Evolutionary conservation across 2,797 vertebrate species (phyloP), one percentile per base, ranked within the genome.

Genomic region (Pangasius larnaudii): DNA sequence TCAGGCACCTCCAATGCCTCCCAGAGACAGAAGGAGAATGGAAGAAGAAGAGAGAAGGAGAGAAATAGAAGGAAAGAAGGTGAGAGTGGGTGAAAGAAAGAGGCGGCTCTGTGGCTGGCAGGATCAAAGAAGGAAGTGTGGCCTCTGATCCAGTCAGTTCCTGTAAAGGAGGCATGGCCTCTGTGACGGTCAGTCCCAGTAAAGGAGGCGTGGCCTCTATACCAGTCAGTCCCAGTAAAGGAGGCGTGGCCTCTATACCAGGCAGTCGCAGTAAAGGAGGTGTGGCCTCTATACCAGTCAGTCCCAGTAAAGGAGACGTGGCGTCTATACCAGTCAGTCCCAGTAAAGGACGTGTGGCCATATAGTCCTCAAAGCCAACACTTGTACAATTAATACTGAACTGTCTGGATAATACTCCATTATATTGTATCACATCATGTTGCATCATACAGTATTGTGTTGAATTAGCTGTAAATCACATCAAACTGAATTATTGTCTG

Each of bases 1-100:
- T 99, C 98, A 0, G 98, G 98, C 51, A 99, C 98, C 81, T 99
- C 98, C 94, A 99, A 90, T 0, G 98, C 97, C 98, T 99, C 92
- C 16, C 19, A 24, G 51, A 22, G 93, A 22, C 16, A 36, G 36
- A n/a, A 33, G 16, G 27, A 4, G 59, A n/a, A 10, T 11, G 2
- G 49, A 71, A 39, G 19, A 71, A 39, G 19, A 84, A 49, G 27
- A 27, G 42, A 75, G 36, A 27, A 51, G 6, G 11, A 51, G n/a
- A 63, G 63, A 65, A 27, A 24, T 4, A 61, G 39, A 71, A 42
- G 16, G 33, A 65, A 72, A 78, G 39, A 80, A 30, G 0, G 4
- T 65, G 27, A 67, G n/a, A 30, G 13, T 42, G 42, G 27, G 27
- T 65, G n/a, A 65, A 30, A 83, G 39, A 67, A 46, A 67, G 42